Evolutionary conservation across 2,113 vertebrate species (phyloP).

Genomic region (Setophaga petechia): DNA sequence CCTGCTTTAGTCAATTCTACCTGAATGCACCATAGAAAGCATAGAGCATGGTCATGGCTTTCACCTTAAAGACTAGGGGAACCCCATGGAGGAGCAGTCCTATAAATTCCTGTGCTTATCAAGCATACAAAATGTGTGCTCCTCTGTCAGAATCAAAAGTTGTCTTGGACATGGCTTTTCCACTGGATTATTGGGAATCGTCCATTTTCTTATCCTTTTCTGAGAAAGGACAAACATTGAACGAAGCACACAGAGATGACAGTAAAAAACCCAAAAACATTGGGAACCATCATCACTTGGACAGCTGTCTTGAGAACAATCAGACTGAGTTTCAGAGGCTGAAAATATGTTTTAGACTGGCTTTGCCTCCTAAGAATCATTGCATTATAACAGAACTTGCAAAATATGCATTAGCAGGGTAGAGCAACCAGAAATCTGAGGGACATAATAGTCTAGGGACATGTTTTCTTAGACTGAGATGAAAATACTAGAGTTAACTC

Average conservation of each 20-base stretch:
- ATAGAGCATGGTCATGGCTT: not conserved
- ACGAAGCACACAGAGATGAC: not conserved
- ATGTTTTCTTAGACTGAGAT: not conserved
- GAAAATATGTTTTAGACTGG: not conserved
- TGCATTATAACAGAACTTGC: not conserved
- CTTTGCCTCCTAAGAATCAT: not conserved
- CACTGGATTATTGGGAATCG: not conserved
- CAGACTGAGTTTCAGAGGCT: not conserved
- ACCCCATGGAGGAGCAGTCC: not conserved
- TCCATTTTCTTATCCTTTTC: not conserved
- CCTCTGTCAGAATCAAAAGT: not conserved
- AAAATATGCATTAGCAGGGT: not conserved
- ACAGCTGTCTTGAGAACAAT: not conserved
- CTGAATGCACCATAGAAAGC: not conserved
- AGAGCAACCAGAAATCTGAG: not conserved
- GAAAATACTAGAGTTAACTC: not conserved
- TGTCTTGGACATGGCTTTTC: not conserved
- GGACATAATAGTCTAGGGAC: not conserved
- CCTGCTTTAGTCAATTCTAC: not conserved
- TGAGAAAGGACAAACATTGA: not conserved
- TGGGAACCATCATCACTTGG: not conserved
- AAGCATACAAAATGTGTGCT: not conserved
- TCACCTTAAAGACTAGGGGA: not conserved
- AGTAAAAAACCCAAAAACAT: not conserved
- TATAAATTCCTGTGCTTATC: not conserved